Base-by-base conservation (phyloP, 2,888 invertebrate genomes). In the Lingula anatina region DNA sequence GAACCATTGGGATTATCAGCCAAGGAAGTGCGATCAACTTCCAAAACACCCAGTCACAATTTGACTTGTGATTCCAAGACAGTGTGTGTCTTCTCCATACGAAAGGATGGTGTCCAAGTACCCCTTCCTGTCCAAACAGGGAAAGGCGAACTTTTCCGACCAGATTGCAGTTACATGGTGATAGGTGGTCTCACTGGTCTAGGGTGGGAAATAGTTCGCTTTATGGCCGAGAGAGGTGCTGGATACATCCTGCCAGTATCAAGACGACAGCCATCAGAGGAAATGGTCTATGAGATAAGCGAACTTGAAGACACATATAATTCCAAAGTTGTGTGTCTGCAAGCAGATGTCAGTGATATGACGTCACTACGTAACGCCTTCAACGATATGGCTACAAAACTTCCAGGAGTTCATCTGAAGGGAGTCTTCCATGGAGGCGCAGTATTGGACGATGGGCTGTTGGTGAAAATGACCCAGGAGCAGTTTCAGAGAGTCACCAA, bases 391-490 rank as follows among this genome's bases (percentile, higher is more conserved):
- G 36, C 42, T 26, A 35, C 41, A 9, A 36, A 41, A 9, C 54
- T 53, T n/a, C 45, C 46, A 15, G 27, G 40, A 3, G 23, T 39
- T n/a, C 46, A 42, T 4, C 37, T 65, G 2, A 59, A 59, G 44
- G 66, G 68, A 3, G 49, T 68, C n/a, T 62, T 68, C 42, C 62
- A 62, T 41, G 62, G 64, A 9, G 65, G 61, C 2, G 65, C 59
- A 31, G 55, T 65, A 21, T 41, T 64, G 1, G 52, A 56, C 5
- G 59, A 60, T 42, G 38, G 50, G 7, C 36, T 56, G 2, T 31
- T 62, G 4, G 28, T 47, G 1, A 53, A 56, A 15, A 51, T 62
- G 51, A 55, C 57, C 12, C 36, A 44, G 25, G 51, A 56, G 18
- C 51, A 53, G 12, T 49, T 65, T 15, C 38, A 47, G 9, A 53